phyloP scores from a whole-genome alignment of 2,888 invertebrate species.

The Drosophila cognata region DNA sequence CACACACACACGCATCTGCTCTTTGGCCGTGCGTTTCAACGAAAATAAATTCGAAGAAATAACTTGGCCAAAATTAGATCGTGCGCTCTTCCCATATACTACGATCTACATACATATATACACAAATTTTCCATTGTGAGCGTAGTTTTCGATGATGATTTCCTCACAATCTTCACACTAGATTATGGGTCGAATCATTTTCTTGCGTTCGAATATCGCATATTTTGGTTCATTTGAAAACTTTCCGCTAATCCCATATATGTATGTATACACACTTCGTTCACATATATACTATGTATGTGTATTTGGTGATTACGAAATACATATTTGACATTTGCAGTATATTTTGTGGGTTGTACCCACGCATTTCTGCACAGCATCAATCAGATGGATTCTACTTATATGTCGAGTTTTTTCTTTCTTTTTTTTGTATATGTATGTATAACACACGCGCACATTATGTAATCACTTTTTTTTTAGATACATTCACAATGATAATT shows the following conservation, averaged over 20 bases:
- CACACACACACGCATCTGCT: conserved; percentile 21
- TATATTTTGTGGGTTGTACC: conserved; percentile 20
- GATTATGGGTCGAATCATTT: conserved; percentile 15
- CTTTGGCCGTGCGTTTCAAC: conserved; percentile 60
- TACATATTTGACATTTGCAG: conserved; percentile 27
- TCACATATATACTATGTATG: conserved; percentile 20
- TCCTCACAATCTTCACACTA: conserved; percentile 31
- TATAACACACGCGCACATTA: conserved; percentile 76
- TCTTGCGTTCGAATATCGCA: not conserved
- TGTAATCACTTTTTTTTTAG: conserved; percentile 64
- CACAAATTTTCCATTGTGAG: conserved; percentile 47
- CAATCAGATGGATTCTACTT: conserved; percentile 18
- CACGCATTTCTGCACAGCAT: conserved; percentile 41
- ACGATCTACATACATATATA: conserved; percentile 23
- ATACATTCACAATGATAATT: conserved; percentile 22
- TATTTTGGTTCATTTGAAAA: conserved; percentile 36
- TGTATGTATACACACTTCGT: conserved; percentile 6
- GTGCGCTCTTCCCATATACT: conserved; percentile 49
- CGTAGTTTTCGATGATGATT: conserved; percentile 29
- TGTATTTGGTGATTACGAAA: conserved; percentile 64
- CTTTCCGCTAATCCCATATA: conserved; percentile 38
- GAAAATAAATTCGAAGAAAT: conserved; percentile 72
- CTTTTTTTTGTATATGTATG: conserved; percentile 11
- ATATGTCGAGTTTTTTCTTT: conserved; percentile 12
- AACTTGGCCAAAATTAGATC: conserved; percentile 84